These are phyloP conservation scores for Clinocottus analis DNA, from an alignment of 2,113 vertebrate species.

Conservation along the genomic window DNA sequence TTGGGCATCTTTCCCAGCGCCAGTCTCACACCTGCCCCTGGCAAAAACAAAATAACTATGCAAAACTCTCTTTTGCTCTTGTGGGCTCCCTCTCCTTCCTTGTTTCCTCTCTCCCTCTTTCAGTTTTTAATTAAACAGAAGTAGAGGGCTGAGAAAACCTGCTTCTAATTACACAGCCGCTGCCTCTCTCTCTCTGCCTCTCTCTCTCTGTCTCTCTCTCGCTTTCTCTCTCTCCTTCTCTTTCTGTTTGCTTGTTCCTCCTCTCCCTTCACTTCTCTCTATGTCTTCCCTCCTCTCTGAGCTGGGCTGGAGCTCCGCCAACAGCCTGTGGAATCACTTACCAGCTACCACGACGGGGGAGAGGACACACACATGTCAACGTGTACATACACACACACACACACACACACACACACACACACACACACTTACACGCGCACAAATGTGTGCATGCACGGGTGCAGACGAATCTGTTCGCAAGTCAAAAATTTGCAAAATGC, in stretches of 20 bases:
- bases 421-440: not conserved
- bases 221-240: conserved; percentile 31
- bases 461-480: conserved; percentile 18
- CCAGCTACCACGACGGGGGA: conserved; percentile 56
- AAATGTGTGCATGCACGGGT: not conserved
- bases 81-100: conserved; percentile 60
- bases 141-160: conserved; percentile 76
- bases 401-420: not conserved
- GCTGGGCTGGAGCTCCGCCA: conserved; percentile 72
- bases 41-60: conserved; percentile 76
- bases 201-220: conserved; percentile 28
- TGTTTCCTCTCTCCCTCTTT: conserved; percentile 66
- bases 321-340: conserved; percentile 83
- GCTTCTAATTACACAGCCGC: conserved; percentile 79
- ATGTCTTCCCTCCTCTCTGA: conserved; percentile 38
- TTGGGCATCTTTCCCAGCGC: conserved; percentile 68
- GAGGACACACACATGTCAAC: conserved; percentile 35
- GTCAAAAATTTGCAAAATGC: conserved; percentile 49
- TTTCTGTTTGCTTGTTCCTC: conserved; percentile 44
- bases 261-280: conserved; percentile 16
- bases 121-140: conserved; percentile 82
- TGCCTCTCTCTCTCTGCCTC: conserved; percentile 47
- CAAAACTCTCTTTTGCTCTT: conserved; percentile 64
- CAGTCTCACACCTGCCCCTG: conserved; percentile 74
- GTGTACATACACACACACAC: not conserved